phyloP scores from a whole-genome alignment of 2,797 vertebrate species.

The Enteromius argenteus region DNA sequence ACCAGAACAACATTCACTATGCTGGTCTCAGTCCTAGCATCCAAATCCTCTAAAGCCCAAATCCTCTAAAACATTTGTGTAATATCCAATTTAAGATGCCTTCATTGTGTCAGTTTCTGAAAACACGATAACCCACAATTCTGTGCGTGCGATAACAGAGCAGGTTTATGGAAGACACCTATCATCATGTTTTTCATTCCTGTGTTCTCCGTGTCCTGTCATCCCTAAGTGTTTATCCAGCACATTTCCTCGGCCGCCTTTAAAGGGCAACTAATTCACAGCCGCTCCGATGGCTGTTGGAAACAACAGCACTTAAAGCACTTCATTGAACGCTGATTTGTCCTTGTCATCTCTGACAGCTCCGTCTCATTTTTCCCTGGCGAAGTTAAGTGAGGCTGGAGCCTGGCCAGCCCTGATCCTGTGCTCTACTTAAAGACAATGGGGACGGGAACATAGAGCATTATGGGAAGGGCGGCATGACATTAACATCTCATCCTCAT shows the following conservation, averaged over 20 bases:
- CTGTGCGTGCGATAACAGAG: not conserved
- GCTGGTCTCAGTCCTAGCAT: no score
- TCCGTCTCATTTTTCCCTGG: conserved; percentile 74
- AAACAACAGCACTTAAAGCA: conserved; percentile 78
- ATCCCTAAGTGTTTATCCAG: conserved; percentile 73
- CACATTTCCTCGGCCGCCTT: conserved; percentile 64
- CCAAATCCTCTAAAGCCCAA: not conserved
- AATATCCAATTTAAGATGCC: not conserved
- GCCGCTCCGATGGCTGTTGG: conserved; percentile 68
- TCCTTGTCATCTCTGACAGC: conserved; percentile 79
- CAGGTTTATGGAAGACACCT: conserved; percentile 76
- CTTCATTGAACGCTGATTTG: conserved; percentile 83
- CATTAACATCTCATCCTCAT: conserved; percentile 48
- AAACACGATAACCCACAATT: not conserved
- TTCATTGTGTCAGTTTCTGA: not conserved
- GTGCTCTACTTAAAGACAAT: conserved; percentile 75
- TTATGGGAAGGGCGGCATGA: conserved; percentile 51
- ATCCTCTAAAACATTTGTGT: not conserved
- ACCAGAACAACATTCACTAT: not conserved
- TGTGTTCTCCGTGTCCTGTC: conserved; percentile 63
- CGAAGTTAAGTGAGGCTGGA: conserved; percentile 78
- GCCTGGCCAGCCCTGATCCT: conserved; percentile 73
- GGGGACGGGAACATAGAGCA: conserved; percentile 67
- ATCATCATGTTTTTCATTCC: conserved; percentile 78
- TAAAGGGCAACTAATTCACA: conserved; percentile 77